phyloP scores from a whole-genome alignment of 2,888 invertebrate species.

The Chorisops tibialis region DNA sequence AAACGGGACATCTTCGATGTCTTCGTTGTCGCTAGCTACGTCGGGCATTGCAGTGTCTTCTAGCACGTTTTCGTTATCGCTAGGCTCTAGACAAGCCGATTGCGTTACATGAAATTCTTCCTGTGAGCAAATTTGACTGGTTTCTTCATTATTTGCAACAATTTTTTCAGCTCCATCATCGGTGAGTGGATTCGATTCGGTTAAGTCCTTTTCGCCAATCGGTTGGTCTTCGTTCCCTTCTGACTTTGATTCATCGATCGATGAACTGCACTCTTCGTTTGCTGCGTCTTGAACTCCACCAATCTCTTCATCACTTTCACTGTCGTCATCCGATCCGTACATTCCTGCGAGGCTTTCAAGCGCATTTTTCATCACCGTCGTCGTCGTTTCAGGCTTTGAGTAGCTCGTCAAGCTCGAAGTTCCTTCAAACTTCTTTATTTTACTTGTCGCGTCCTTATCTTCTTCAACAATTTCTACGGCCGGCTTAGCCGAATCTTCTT shows the following conservation, averaged over 20 bases:
- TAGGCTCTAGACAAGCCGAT: no score
- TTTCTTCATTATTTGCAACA: no score
- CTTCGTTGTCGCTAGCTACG: slow-evolving; percentile 41
- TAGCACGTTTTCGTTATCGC: background rate
- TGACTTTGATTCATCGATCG: background rate
- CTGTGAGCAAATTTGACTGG: no score
- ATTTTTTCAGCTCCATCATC: no score
- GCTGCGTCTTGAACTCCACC: background rate
- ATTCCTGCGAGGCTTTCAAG: slow-evolving; percentile 43
- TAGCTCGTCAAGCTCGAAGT: slow-evolving; percentile 29
- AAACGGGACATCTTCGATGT: slow-evolving; percentile 52
- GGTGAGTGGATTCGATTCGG: no score
- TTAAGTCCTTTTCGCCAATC: no score
- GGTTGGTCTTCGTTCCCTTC: no score
- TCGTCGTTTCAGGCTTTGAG: background rate
- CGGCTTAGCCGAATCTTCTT: slow-evolving; percentile 8
- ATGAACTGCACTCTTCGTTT: background rate
- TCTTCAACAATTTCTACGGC: background rate
- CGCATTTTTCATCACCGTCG: slow-evolving; percentile 33
- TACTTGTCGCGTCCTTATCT: slow-evolving; percentile 15
- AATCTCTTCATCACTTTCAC: background rate
- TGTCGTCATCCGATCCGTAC: slow-evolving; percentile 40
- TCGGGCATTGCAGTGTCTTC: no score
- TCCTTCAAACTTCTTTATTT: slow-evolving; percentile 30
- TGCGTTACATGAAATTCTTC: no score